These are phyloP conservation scores for Cynopterus sphinx DNA, from an alignment of 2,797 vertebrate genomes.

Conservation along the genomic window DNA sequence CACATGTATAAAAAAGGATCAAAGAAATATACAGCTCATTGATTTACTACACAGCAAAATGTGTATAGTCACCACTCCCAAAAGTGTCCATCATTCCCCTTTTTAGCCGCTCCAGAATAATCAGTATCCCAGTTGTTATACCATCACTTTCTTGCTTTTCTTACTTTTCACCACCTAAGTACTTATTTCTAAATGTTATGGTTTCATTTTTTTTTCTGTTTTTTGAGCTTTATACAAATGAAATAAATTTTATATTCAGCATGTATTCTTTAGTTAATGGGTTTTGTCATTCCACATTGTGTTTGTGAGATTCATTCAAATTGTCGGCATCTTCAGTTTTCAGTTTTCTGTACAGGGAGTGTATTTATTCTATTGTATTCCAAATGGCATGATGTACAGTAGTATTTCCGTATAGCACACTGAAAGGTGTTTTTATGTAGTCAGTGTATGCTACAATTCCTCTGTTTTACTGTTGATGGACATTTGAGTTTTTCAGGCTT, in stretches of 20 bases:
- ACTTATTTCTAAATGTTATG: not conserved
- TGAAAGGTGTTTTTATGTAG: slow-evolving; percentile 16
- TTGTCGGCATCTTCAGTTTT: not conserved
- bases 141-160: not conserved
- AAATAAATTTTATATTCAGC: not conserved
- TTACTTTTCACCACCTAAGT: not conserved
- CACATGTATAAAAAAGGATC: not conserved
- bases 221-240: slow-evolving; percentile 7
- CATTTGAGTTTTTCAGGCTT: not conserved
- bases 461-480: not conserved
- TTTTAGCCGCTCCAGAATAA: not conserved
- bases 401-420: not conserved
- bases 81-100: not conserved
- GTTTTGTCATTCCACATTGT: not conserved
- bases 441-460: not conserved
- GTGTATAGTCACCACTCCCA: not conserved
- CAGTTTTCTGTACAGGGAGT: not conserved
- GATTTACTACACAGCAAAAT: not conserved
- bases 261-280: not conserved
- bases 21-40: not conserved
- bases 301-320: not conserved
- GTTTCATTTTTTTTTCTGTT: not conserved
- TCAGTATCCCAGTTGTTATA: not conserved
- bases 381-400: not conserved
- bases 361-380: not conserved